Conservation (phyloP, 2,113 vertebrate genomes). For the Actinemys pallida region DNA sequence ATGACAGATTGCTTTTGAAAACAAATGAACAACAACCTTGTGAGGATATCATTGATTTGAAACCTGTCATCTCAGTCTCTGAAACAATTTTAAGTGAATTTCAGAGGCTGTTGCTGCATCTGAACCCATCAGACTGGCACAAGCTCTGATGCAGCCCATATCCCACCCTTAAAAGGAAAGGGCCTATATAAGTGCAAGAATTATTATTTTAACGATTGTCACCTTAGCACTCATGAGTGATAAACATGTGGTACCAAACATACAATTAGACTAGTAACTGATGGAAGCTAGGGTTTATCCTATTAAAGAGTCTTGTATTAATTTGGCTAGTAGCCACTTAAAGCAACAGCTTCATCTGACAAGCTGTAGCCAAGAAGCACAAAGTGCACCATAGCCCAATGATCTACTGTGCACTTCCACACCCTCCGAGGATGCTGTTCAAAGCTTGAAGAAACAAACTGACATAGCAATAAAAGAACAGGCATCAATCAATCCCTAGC, state of each 20-base stretch:
- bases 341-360: background rate
- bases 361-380: background rate
- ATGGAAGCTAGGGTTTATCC: background rate
- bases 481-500: conserved; percentile 68
- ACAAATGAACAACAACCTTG: background rate
- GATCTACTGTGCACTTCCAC: conserved; percentile 53
- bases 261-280: background rate
- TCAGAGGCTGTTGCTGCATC: accelerated
- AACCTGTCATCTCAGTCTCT: background rate
- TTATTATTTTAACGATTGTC: background rate
- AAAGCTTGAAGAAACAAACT: conserved; percentile 60
- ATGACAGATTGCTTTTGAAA: background rate
- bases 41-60: background rate
- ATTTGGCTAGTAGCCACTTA: accelerated
- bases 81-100: accelerated
- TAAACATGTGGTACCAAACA: accelerated
- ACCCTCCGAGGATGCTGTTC: conserved; percentile 56
- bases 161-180: background rate
- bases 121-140: accelerated
- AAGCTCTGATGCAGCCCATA: background rate
- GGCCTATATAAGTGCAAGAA: accelerated
- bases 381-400: conserved; percentile 3
- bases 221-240: background rate
- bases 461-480: conserved; percentile 64
- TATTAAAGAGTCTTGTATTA: accelerated